Evolutionary conservation across 2,888 invertebrate genomes (phyloP).

Genomic region (Craniophora ligustri): DNA sequence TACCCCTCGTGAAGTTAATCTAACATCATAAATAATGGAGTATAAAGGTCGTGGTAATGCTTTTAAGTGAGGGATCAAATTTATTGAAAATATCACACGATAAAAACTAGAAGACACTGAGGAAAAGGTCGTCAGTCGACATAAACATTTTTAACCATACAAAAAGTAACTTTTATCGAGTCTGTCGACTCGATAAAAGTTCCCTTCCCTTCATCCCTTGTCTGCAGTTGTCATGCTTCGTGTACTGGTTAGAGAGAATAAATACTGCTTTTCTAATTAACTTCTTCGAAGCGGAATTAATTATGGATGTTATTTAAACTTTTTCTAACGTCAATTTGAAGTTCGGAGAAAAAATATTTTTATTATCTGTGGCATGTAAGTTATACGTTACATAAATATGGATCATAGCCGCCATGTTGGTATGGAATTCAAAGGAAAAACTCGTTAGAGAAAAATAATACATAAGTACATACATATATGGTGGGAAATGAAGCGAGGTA

Average conservation of each 20-base stretch:
- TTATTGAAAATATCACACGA: constrained; percentile 25
- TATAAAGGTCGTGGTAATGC: constrained; percentile 49
- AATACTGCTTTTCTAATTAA: constrained; percentile 14
- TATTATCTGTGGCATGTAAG: constrained; percentile 32
- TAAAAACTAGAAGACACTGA: constrained; percentile 24
- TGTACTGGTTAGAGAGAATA: neutral
- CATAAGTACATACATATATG: too few relatives aligned
- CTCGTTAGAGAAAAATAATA: neutral
- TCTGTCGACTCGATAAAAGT: neutral
- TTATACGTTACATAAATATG: constrained; percentile 35
- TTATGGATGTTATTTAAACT: constrained; percentile 35
- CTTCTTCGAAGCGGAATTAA: constrained; percentile 25
- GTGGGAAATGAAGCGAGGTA: neutral
- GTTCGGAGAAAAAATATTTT: constrained; percentile 27
- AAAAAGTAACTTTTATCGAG: neutral
- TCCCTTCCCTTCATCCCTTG: too few relatives aligned
- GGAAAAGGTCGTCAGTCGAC: constrained; percentile 5
- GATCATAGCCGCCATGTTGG: constrained; percentile 6
- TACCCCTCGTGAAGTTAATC: constrained; percentile 33
- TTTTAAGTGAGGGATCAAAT: constrained; percentile 42
- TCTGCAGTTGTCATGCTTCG: neutral
- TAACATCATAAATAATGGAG: constrained; percentile 36
- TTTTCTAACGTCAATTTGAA: constrained; percentile 26
- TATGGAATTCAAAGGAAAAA: constrained; percentile 2
- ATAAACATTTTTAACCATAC: neutral